phyloP scores from a whole-genome alignment of 2,797 vertebrate genomes.

The Miopithecus talapoin region DNA sequence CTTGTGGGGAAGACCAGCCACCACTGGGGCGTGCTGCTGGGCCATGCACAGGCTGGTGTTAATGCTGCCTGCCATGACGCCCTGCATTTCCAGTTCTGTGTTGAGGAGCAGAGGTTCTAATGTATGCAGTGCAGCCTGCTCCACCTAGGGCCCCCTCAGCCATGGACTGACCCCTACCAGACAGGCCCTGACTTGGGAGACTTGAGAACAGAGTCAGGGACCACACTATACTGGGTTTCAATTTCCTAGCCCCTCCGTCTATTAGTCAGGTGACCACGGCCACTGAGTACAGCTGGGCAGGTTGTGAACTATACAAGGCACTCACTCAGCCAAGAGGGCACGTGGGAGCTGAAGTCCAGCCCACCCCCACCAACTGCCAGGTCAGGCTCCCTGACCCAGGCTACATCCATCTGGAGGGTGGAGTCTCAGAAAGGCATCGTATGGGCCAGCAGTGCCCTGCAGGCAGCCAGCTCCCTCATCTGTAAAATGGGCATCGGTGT shows the following conservation, averaged over 20 bases:
- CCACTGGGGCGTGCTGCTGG: neutral
- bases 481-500: neutral
- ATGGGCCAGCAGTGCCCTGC: neutral
- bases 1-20: neutral
- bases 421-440: neutral
- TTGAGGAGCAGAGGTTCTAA: neutral
- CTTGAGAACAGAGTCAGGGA: neutral
- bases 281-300: neutral
- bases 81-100: neutral
- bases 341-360: neutral
- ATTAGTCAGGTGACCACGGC: neutral
- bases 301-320: neutral
- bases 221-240: neutral
- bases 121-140: neutral
- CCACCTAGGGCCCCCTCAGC: neutral
- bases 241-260: neutral
- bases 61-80: neutral
- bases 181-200: neutral
- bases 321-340: neutral
- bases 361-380: neutral
- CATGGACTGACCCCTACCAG: neutral
- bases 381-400: too few relatives aligned
- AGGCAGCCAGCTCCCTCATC: neutral
- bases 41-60: neutral
- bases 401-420: neutral